A percentile compares a stretch with the other conserved stretches of the same genome.
Evolutionary conservation across 2,797 vertebrate species (phyloP).

Genomic region (Sebastes itinus): DNA sequence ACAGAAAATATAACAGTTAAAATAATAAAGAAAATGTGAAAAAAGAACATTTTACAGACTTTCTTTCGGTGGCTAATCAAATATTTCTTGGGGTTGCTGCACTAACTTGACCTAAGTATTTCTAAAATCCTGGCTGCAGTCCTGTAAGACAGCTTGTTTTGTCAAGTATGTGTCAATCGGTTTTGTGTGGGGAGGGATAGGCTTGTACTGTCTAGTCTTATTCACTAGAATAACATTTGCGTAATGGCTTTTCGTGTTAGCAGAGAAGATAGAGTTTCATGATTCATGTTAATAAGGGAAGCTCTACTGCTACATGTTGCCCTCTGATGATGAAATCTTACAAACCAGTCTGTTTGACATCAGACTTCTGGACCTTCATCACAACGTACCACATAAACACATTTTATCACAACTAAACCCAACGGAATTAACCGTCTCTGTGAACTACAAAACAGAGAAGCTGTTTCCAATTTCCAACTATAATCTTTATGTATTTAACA

Average conservation of each 20-base stretch:
- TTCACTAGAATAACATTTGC: slow-evolving; percentile 18
- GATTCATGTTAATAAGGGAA: neutral
- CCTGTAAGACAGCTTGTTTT: neutral
- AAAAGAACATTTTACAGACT: neutral
- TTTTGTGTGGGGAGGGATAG: neutral
- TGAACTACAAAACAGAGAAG: slow-evolving; percentile 26
- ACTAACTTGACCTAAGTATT: neutral
- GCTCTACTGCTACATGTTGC: neutral
- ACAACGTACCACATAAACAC: slow-evolving; percentile 30
- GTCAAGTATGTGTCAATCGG: neutral
- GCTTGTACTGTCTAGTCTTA: neutral
- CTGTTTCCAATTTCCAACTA: slow-evolving; percentile 40
- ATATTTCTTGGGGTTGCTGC: neutral
- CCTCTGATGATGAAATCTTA: slow-evolving; percentile 35
- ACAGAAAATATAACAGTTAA: neutral
- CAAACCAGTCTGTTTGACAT: slow-evolving; percentile 24
- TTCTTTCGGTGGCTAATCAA: accelerated
- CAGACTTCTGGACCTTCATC: slow-evolving; percentile 40
- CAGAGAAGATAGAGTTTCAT: slow-evolving; percentile 29
- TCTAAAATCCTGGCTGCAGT: neutral
- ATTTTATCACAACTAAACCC: slow-evolving; percentile 29
- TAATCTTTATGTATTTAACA: slow-evolving; percentile 50
- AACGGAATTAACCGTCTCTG: neutral
- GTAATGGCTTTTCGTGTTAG: slow-evolving; percentile 13
- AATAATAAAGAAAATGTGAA: neutral